Evolutionary conservation across 1,140 invertebrate species (phyloP), one percentile per base, ranked within the genome.

Genomic region (Laodelphax striatellus): DNA sequence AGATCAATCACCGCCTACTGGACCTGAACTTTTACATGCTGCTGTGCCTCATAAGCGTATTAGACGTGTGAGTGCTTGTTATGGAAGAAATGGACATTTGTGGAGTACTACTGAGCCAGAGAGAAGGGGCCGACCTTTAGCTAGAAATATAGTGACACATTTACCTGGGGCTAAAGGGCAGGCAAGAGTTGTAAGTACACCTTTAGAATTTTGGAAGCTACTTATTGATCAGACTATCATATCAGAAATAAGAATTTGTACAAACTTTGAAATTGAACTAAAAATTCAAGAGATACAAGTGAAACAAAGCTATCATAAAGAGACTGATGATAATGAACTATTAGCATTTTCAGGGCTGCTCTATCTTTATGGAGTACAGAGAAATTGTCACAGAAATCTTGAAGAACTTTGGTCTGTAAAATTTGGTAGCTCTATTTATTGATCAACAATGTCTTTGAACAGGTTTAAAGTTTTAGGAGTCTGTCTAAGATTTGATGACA

Each of bases 401-500:
- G 57, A 53, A 42, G 61, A 62, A 22, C 57, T 62, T 31, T 62
- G 58, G 31, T 59, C 50, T 57, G 52, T 59, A 52, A 58, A 60
- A 17, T 66, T 42, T 28, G 43, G 59, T 52, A 42, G 60, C 17
- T 57, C 66, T 57, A 58, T 64, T 38, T 66, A 62, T 43, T 21
- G 58, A 10, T 28, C 64, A 41, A 60, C 63, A 28, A 67, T 67
- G 64, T 58, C 41, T 34, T 19, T 52, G 46, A 31, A 61, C 41
- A 61, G 66, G 22, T 68, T 67, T 59, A 50, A 61, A 52, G 67
- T 67, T 55, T 55, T 68, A 22, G 17, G 58, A 52, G 38, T 31
- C 24, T 43, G 58, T 52, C 38, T 65, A 17, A 24, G 61, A 19
- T 67, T 68, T 63, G 64, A 67, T 58, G 52, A 67, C 17, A 68